Conservation (phyloP, 53 echinoderm and acorn worm species). For the Apostichopus leukothele region DNA sequence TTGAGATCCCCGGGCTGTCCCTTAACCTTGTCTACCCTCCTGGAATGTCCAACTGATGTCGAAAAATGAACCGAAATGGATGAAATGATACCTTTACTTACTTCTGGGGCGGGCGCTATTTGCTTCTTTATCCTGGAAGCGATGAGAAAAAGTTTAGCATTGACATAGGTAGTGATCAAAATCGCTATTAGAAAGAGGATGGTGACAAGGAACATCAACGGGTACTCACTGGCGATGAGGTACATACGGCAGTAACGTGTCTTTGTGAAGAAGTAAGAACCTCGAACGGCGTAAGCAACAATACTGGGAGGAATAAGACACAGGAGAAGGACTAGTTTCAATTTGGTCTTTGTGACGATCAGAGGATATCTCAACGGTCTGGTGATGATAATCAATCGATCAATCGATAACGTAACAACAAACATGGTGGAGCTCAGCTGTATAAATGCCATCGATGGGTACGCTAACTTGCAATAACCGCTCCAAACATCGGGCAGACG, state of each 20-base stretch:
- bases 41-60: background rate
- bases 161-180: constrained; percentile 24
- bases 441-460: constrained; percentile 42
- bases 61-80: constrained; percentile 24
- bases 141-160: constrained; percentile 30
- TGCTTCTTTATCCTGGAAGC: constrained; percentile 15
- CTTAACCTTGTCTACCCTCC: background rate
- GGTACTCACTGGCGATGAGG: constrained; percentile 39
- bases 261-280: constrained; percentile 15
- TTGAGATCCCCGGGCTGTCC: constrained; percentile 9
- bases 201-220: constrained; percentile 19
- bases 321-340: background rate
- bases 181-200: constrained; percentile 17
- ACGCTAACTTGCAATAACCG: constrained; percentile 31
- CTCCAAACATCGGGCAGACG: constrained; percentile 15
- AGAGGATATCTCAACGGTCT: constrained; percentile 17
- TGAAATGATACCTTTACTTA: background rate
- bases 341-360: constrained; percentile 3
- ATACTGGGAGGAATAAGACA: constrained; percentile 23
- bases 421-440: constrained; percentile 39
- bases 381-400: constrained; percentile 20
- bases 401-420: constrained; percentile 21
- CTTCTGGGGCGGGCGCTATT: background rate
- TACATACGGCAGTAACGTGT: constrained; percentile 35
- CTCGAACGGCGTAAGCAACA: constrained; percentile 35